A percentile compares a stretch with the other conserved stretches of the same genome.
These are phyloP conservation scores for Euplagia quadripunctaria DNA, from an alignment of 2,888 invertebrate genomes.

Conservation along the genomic window DNA sequence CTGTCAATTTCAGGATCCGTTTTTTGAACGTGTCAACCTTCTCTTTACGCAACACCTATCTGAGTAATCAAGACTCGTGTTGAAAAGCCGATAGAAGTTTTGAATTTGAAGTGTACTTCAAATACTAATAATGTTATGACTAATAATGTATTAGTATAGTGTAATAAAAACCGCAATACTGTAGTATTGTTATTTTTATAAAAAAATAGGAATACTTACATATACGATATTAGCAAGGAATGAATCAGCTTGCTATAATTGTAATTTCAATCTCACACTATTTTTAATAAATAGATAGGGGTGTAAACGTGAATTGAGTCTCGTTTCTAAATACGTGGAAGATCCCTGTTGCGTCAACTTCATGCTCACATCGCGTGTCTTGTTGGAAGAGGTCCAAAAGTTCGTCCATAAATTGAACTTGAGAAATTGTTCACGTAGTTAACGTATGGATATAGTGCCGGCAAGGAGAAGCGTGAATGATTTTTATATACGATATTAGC, in stretches of 20 bases:
- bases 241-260: not conserved
- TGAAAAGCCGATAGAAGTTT: not conserved
- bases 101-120: not conserved
- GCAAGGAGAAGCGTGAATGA: no score
- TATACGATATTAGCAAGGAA: no score
- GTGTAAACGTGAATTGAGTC: constrained; percentile 20
- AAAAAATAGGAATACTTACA: no score
- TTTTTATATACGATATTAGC: no score
- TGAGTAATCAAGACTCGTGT: not conserved
- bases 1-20: constrained; percentile 16
- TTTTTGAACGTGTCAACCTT: constrained; percentile 2
- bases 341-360: constrained; percentile 44
- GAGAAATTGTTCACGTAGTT: constrained; percentile 28
- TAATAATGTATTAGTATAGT: no score
- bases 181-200: no score
- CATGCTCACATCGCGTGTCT: constrained; percentile 44
- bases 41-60: not conserved
- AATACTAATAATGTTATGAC: no score
- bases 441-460: constrained; percentile 1
- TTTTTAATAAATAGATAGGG: not conserved
- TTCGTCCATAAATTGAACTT: constrained; percentile 47
- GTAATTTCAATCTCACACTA: not conserved
- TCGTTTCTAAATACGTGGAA: constrained; percentile 47
- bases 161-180: no score
- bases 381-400: constrained; percentile 48